Base-by-base conservation (phyloP, 2,797 vertebrate genomes). In the Margarornis squamiger region DNA sequence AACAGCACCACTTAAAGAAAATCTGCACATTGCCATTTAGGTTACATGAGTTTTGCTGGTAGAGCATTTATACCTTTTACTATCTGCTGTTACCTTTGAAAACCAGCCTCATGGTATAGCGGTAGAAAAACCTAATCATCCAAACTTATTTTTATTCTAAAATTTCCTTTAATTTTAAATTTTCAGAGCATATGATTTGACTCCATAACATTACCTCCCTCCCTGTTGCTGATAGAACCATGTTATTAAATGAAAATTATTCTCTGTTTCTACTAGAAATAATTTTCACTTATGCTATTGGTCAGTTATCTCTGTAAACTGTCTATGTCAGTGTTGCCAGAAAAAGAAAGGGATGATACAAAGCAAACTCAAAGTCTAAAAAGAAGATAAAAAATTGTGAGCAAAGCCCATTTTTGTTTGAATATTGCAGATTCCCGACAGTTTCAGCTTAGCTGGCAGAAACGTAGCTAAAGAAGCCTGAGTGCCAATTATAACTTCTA, bases 21-120 rank as follows among this genome's bases (percentile, higher is more conserved):
- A 95, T 41, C 26, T 80, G 72, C 75, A 51, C 16, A 10, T 72
- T 96, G 86, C 76, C 74, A 88, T 95, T 96, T 95, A 91, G 63
- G 57, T 95, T 70, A 88, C 8, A 21, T 11, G 41, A 81, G 36
- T 92, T 97, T 92, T 92, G 84, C 51, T 82, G 70, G 49, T 51
- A 85, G 38, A 45, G n/a, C 19, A 76, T 82, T 96, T 94, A 67
- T 52, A 68, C 26, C 49, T 83, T 83, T 80, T 73, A 57, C 80
- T 90, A 92, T 24, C 45, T 88, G 29, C 18, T 58, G 18, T 39
- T 77, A 34, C 39, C 77, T 92, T 72, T 88, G 55, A 93, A 95
- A 91, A 45, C 22, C 34, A 91, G 29, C 21, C 93, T 92, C 94
- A 88, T 49, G 57, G n/a, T 66, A 32, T 6, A 43, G 14, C 30